Percentiles rank a stretch among this genome's conserved stretches.
These are phyloP conservation scores for Harmothoe impar DNA, from an alignment of 2,888 invertebrate genomes.

Conservation along the genomic window DNA sequence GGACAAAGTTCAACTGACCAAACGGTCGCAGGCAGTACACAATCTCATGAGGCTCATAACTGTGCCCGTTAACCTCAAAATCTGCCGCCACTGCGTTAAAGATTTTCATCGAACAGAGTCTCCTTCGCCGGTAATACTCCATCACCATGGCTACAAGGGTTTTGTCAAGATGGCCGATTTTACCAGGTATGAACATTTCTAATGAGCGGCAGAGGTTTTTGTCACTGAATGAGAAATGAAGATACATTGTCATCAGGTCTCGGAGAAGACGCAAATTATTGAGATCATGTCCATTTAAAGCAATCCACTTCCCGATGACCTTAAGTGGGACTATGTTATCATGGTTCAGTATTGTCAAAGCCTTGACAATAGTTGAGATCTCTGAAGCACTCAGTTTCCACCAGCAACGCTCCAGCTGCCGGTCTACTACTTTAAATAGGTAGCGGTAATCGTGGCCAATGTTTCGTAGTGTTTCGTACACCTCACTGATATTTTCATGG, in stretches of 20 bases:
- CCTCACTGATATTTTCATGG: conserved; percentile 85
- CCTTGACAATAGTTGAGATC: conserved; percentile 76
- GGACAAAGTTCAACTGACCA: conserved; percentile 87
- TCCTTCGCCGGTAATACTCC: conserved; percentile 87
- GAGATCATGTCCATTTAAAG: conserved; percentile 39
- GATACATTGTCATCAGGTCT: conserved; percentile 85
- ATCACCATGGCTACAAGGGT: conserved; percentile 87
- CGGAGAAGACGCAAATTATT: conserved; percentile 20
- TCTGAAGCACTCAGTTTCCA: conserved; percentile 82
- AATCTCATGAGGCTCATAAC: conserved; percentile 85
- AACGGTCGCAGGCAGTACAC: conserved; percentile 86
- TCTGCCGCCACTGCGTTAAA: conserved; percentile 86
- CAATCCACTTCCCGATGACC: conserved; percentile 85
- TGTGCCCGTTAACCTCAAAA: conserved; percentile 84
- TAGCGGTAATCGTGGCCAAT: conserved; percentile 86
- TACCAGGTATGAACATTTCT: conserved; percentile 87
- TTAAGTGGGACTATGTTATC: conserved; percentile 79
- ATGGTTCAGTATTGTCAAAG: conserved; percentile 69
- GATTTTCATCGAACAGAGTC: conserved; percentile 86
- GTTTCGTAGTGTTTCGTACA: conserved; percentile 85
- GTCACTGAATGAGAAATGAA: conserved; percentile 86
- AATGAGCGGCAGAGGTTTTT: conserved; percentile 86
- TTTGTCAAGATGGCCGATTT: conserved; percentile 83
- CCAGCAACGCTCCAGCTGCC: conserved; percentile 86
- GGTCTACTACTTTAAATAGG: conserved; percentile 86